Percentiles rank a stretch among this genome's conserved stretches.
Conservation (phyloP, 2,888 invertebrate genomes). For the Calliphora vomitoria region DNA sequence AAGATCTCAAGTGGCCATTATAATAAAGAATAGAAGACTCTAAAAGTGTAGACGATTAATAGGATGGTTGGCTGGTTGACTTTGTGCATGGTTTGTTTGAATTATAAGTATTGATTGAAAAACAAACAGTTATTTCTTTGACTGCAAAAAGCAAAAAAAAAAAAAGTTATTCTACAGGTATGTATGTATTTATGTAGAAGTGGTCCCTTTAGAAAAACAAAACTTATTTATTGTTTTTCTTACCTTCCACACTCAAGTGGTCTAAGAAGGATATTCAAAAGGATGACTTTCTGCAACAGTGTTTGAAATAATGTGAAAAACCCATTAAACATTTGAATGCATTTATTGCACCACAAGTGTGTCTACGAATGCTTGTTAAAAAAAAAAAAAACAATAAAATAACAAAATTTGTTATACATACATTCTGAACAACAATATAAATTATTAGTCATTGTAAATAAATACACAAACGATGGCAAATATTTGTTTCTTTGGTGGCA, state of each 20-base stretch:
- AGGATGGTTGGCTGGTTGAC: constrained; percentile 15
- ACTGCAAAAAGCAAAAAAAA: constrained; percentile 7
- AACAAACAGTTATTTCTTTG: constrained; percentile 37
- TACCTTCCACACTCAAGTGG: constrained; percentile 25
- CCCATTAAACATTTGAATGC: constrained; percentile 35
- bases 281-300: constrained; percentile 7
- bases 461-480: constrained; percentile 8
- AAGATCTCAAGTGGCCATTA: constrained; percentile 66
- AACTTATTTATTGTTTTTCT: constrained; percentile 2
- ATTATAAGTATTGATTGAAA: constrained; percentile 44
- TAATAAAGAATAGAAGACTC: constrained; percentile 36
- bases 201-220: constrained; percentile 40
- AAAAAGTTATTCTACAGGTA: constrained; percentile 19
- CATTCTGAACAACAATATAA: constrained; percentile 38
- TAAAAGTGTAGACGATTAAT: constrained; percentile 62
- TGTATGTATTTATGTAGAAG: constrained; percentile 13
- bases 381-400: constrained; percentile 16
- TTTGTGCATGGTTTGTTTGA: constrained; percentile 9
- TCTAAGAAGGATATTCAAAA: constrained; percentile 44
- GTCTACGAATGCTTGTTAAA: constrained; percentile 50
- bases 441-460: constrained; percentile 49
- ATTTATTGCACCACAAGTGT: constrained; percentile 50
- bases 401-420: constrained; percentile 30
- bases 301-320: neutral
- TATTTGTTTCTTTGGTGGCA: constrained; percentile 51